Percentiles rank a stretch among this genome's conserved stretches.
These are phyloP conservation scores for Toxotes chatareus DNA, from an alignment of 2,113 vertebrate species.

Conservation along the genomic window DNA sequence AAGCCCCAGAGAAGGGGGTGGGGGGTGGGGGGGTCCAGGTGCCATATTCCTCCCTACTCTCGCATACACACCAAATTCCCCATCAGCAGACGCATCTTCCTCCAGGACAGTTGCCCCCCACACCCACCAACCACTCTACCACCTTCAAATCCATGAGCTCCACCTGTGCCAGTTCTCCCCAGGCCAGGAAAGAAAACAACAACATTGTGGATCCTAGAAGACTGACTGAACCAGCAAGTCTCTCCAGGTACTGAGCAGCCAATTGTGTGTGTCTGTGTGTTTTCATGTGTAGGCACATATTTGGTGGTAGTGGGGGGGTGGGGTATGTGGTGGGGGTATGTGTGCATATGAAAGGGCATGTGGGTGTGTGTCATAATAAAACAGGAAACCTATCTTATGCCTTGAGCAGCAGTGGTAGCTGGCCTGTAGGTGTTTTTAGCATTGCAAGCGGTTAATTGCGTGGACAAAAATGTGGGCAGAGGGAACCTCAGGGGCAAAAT, in stretches of 20 bases:
- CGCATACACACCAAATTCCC: constrained; percentile 48
- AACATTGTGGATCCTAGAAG: constrained; percentile 44
- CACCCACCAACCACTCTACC: constrained; percentile 43
- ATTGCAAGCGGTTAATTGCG: constrained; percentile 67
- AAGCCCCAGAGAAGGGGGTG: constrained; percentile 68
- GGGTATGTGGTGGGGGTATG: background rate
- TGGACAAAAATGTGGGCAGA: constrained; percentile 66
- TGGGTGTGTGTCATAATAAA: constrained; percentile 52
- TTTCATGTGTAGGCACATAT: constrained; percentile 40
- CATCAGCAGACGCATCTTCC: constrained; percentile 50
- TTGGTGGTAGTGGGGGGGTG: background rate
- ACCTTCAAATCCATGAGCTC: constrained; percentile 58
- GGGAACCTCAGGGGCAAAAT: constrained; percentile 64
- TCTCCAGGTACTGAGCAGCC: constrained; percentile 46
- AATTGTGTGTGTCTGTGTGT: constrained; percentile 35
- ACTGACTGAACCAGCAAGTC: constrained; percentile 44
- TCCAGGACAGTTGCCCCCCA: constrained; percentile 30
- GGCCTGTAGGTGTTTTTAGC: constrained; percentile 69
- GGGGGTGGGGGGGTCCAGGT: constrained; percentile 69
- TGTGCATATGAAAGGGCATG: constrained; percentile 47
- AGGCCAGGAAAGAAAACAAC: constrained; percentile 66
- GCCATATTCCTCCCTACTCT: constrained; percentile 60
- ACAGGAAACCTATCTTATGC: constrained; percentile 52
- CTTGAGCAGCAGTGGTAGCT: constrained; percentile 53
- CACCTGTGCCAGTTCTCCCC: constrained; percentile 68